These are phyloP conservation scores for fruit fly (Drosophila melanogaster) DNA, from an alignment of 1,140 invertebrate genomes.

Conservation along the genomic window DNA sequence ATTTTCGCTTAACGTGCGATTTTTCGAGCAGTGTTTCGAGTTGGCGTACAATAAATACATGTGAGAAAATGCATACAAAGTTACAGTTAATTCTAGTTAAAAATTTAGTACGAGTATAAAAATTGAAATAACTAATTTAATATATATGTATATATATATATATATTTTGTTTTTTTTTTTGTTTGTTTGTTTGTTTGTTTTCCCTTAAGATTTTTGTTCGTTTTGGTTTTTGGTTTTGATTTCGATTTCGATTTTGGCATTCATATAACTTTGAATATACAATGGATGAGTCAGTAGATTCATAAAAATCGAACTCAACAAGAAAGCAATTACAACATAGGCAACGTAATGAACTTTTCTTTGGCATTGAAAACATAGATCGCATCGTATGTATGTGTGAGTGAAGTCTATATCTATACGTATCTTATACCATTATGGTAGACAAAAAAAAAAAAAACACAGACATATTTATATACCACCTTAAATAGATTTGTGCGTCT, in stretches of 20 bases:
- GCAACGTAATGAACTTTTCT: constrained; percentile 70
- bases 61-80: constrained; percentile 79
- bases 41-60: constrained; percentile 71
- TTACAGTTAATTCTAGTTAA: constrained; percentile 78
- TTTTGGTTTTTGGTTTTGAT: constrained; percentile 20
- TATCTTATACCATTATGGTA: constrained; percentile 62
- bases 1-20: constrained; percentile 22
- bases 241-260: constrained; percentile 32
- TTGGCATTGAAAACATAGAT: constrained; percentile 65
- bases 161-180: no score
- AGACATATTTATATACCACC: constrained; percentile 31
- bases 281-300: constrained; percentile 47
- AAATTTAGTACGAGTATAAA: constrained; percentile 79
- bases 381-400: constrained; percentile 21
- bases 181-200: not conserved
- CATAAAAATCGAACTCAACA: constrained; percentile 30
- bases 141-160: constrained; percentile 30
- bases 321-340: constrained; percentile 66
- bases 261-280: constrained; percentile 52
- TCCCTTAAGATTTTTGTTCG: constrained; percentile 10
- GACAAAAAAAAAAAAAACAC: constrained; percentile 65
- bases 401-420: constrained; percentile 38
- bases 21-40: constrained; percentile 56
- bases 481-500: constrained; percentile 71
- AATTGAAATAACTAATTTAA: constrained; percentile 78